Evolutionary conservation across 2,113 vertebrate species (phyloP), one percentile per base, ranked within the genome.

Genomic region (Pomatostomus ruficeps): DNA sequence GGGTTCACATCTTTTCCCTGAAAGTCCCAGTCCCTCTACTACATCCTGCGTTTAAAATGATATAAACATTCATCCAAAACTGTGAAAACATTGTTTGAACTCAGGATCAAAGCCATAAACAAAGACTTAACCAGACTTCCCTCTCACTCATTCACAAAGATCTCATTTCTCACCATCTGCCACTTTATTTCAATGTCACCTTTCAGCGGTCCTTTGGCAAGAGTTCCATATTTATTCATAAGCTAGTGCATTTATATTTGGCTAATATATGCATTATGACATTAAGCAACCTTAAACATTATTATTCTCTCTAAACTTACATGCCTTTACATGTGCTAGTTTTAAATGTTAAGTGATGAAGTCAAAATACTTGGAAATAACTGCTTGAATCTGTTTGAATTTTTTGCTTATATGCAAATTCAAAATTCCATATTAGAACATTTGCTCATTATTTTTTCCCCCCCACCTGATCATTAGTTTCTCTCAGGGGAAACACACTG

Each of bases 141-240:
- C 12, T 85, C 78, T 95, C 40, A 10, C 24, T 70, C 42, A 58
- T 79, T 88, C 62, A 58, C 52, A 90, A 65, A 91, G 52, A 61
- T 73, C 58, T 58, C 6, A 7, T 80, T 86, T 93, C 70, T 91
- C 79, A 52, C 80, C 48, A 57, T 84, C 70, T 92, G 68, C 73
- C 0, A 0, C 58, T 94, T 93, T 91, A 76, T 91, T 95, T 93
- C 81, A 92, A 61, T 89, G 93, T 92, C 89, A 95, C 76, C 49
- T 95, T 91, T 81, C 89, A 81, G 61, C 3, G 0, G 72, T 80
- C 92, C 85, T 93, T 87, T 91, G 84, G 84, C 66, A 95, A 91
- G 42, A 79, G 51, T 88, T 79, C 70, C 65, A n/a, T 85, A 68
- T 86, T 92, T 70, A 25, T 87, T 35, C 79, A 75, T 58, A 76